Base-by-base conservation (phyloP, 2,888 invertebrate genomes). In the Acanthoscelides obtectus region DNA sequence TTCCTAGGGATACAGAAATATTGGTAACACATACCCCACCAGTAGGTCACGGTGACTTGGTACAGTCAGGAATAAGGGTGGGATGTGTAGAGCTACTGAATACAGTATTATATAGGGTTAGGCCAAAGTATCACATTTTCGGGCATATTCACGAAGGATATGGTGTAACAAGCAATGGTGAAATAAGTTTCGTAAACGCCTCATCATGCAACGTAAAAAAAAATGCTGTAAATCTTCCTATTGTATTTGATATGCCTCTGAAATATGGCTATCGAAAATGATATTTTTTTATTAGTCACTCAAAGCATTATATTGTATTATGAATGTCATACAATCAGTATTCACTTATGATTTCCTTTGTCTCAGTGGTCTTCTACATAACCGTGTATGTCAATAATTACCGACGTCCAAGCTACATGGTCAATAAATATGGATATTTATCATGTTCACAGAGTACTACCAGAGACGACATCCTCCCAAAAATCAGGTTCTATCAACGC, bases 121-220 rank as follows among this genome's bases (percentile, higher is more conserved):
- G 91, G 83, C 95, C 95, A 20, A 93, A 92, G 82, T 94, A 93
- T 83, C 95, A 96, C 82, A 89, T 95, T 4, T 95, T 93, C 86
- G 95, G 95, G 0, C 95, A 95, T 83, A 92, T 96, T 71, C 95
- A 96, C 85, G 94, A 95, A 88, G 91, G 91, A 71, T 94, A 94
- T 85, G 95, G 95, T 0, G 90, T 93, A 45, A 92, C 93, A 22
- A 92, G 94, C 19, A 94, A 95, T 86, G 94, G 94, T 12, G 89
- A 89, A 81, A 92, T 94, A 71, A 92, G 93, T 75, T 95, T 89
- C 83, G 90, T 95, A 72, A 95, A 95, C 84, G 94, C 95, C 68
- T 93, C 94, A 27, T 94, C 93, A 0, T 94, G 94, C 84, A 93
- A 94, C 85, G 89, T 93, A 70, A 92, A 91, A 82, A 94, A 94